A percentile compares a stretch with the other conserved stretches of the same genome.
Evolutionary conservation across 2,888 invertebrate genomes (phyloP).

Genomic region (Congeria kusceri): DNA sequence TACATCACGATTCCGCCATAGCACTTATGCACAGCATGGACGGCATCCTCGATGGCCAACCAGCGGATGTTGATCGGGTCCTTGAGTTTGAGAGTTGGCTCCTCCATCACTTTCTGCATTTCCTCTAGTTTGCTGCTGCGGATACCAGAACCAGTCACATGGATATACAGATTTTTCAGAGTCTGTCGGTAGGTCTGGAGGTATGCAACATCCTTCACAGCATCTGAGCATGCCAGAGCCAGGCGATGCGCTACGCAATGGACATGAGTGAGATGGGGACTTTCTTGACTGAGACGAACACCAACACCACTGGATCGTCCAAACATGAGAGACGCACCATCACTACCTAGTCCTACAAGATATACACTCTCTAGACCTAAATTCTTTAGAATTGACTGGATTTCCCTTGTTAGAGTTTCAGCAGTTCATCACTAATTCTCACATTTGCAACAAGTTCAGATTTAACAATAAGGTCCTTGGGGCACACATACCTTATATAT

Average conservation of each 20-base stretch:
- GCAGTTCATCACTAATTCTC: constrained; percentile 19
- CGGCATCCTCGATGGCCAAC: constrained; percentile 22
- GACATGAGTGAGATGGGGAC: not conserved
- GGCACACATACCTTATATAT: constrained; percentile 21
- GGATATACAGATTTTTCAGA: no score
- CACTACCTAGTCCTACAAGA: constrained; percentile 19
- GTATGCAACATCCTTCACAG: no score
- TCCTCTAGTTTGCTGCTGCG: no score
- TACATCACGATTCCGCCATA: constrained; percentile 16
- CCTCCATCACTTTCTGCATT: no score
- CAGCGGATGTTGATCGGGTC: no score
- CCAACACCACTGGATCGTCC: constrained; percentile 15
- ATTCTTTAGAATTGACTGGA: not conserved
- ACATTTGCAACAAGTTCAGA: constrained; percentile 18
- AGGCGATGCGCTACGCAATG: no score
- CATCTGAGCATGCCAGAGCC: no score
- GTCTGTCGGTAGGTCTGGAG: no score
- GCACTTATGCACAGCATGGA: constrained; percentile 16
- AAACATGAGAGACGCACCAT: constrained; percentile 24
- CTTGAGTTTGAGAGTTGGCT: no score
- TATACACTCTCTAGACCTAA: constrained; percentile 14
- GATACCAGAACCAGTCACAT: no score
- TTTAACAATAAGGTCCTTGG: not conserved
- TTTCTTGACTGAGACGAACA: not conserved
- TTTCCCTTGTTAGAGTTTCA: constrained; percentile 8